These are phyloP conservation scores for Toxotes jaculatrix DNA, from an alignment of 2,113 vertebrate species.

Conservation along the genomic window DNA sequence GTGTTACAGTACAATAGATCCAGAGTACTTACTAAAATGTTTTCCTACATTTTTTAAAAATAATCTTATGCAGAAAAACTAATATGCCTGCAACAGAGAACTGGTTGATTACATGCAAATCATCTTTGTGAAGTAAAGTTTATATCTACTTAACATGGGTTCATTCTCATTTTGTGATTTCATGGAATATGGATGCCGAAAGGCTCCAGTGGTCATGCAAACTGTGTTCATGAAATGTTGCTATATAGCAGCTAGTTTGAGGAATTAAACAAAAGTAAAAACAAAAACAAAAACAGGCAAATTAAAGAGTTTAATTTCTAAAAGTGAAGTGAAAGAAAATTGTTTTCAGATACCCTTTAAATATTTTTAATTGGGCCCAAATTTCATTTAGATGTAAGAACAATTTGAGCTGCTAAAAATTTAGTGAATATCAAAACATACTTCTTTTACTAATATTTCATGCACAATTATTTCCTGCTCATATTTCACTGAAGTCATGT, in stretches of 20 bases:
- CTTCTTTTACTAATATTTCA: neutral
- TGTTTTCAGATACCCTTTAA: neutral
- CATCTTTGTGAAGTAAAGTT: neutral
- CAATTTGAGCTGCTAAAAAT: neutral
- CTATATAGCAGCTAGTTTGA: neutral
- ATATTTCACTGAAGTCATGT: neutral
- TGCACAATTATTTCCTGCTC: neutral
- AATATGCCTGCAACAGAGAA: neutral
- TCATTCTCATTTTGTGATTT: slow-evolving; percentile 9
- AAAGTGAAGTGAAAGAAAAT: neutral
- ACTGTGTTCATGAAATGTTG: neutral
- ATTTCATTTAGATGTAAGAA: neutral
- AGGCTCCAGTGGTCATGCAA: neutral
- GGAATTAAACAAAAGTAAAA: neutral
- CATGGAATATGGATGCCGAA: neutral
- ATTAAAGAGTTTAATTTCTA: neutral
- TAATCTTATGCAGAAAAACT: neutral
- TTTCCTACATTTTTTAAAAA: neutral
- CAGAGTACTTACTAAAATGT: neutral
- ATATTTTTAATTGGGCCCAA: neutral
- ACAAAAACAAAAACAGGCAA: neutral
- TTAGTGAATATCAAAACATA: neutral
- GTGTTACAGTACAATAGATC: neutral
- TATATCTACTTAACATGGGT: neutral
- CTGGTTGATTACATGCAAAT: slow-evolving; percentile 33